Evolutionary conservation across 2,797 vertebrate species (phyloP).

Genomic region (Taenioides sp.): DNA sequence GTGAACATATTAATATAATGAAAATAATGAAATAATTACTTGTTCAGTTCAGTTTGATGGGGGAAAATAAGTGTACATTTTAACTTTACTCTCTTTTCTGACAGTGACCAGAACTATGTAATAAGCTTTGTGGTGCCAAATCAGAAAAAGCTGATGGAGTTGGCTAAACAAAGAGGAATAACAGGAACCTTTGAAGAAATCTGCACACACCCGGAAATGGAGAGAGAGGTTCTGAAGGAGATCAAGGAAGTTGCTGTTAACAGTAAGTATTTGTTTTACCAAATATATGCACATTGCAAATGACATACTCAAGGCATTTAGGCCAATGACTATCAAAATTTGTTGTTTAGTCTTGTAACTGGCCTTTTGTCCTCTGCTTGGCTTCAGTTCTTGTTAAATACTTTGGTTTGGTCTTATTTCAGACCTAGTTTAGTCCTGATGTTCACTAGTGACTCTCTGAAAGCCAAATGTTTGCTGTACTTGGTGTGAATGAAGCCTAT

Average conservation of each 20-base stretch:
- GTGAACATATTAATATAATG: too few relatives aligned
- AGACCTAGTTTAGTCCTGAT: too few relatives aligned
- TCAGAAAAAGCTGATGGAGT: slow-evolving; percentile 85
- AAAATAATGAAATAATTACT: too few relatives aligned
- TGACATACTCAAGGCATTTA: neutral
- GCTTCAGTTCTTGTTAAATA: too few relatives aligned
- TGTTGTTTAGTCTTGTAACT: too few relatives aligned
- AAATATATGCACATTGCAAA: neutral
- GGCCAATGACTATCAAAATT: too few relatives aligned
- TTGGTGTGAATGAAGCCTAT: neutral
- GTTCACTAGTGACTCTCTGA: too few relatives aligned
- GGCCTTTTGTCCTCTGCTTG: too few relatives aligned
- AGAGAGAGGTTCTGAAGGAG: slow-evolving; percentile 88
- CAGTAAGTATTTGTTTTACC: slow-evolving; percentile 78
- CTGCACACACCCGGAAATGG: slow-evolving; percentile 91
- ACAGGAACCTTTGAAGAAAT: slow-evolving; percentile 88
- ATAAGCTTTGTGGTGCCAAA: slow-evolving; percentile 99
- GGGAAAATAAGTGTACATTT: neutral
- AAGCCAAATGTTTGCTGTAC: too few relatives aligned
- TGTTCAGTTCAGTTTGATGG: too few relatives aligned
- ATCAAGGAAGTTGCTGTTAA: slow-evolving; percentile 89
- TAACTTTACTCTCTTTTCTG: neutral
- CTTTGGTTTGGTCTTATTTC: too few relatives aligned
- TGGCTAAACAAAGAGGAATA: slow-evolving; percentile 87
- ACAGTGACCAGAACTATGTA: slow-evolving; percentile 94